phyloP scores from a whole-genome alignment of 2,113 vertebrate species.

The Podiceps cristatus region DNA sequence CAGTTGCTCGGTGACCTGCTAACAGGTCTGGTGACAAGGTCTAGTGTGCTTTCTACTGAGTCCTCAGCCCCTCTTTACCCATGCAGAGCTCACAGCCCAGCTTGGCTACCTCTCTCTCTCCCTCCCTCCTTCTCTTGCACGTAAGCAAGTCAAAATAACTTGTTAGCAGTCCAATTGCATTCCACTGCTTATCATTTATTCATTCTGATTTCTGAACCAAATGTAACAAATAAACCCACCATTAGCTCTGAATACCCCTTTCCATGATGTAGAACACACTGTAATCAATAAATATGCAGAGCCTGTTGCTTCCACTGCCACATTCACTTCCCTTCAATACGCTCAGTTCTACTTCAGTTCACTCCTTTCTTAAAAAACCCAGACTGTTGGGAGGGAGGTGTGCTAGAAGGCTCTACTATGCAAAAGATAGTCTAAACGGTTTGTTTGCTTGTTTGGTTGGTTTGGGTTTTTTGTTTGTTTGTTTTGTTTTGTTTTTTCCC shows the following conservation, averaged over 20 bases:
- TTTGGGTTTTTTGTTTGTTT: too few species aligned
- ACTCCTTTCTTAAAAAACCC: background rate
- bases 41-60: accelerated
- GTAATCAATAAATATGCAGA: conserved; percentile 31
- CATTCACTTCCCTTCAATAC: background rate
- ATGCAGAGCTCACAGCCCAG: background rate
- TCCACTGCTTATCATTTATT: conserved; percentile 20
- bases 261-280: background rate
- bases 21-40: background rate
- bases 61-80: background rate
- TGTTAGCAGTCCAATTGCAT: background rate
- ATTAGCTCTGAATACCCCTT: background rate
- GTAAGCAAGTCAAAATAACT: background rate
- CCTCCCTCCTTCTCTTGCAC: background rate
- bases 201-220: conserved; percentile 21
- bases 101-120: background rate
- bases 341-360: background rate
- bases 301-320: background rate
- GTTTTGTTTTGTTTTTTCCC: background rate
- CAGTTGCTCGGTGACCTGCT: background rate
- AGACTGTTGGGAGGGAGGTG: background rate
- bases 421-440: background rate
- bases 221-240: conserved; percentile 27
- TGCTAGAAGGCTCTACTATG: background rate
- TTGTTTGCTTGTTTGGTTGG: background rate